Conservation (phyloP, 2,113 vertebrate genomes). For the Hiodon alosoides region DNA sequence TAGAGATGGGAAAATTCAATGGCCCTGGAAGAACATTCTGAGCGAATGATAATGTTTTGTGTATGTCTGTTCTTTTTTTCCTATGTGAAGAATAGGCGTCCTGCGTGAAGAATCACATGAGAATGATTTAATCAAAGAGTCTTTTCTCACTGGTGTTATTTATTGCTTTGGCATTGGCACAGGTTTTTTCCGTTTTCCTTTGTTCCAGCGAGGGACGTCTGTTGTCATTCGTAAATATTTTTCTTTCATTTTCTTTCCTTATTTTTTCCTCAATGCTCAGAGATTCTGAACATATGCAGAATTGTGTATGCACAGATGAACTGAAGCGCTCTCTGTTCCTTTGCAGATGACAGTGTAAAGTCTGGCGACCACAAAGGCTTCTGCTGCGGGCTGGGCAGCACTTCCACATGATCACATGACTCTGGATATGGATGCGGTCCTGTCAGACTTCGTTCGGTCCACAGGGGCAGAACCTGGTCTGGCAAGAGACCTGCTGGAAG, state of each 20-base stretch:
- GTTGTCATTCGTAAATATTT: too few species aligned
- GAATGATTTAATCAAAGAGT: too few species aligned
- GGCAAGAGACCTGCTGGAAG: slow-evolving; percentile 99
- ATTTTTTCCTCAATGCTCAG: not conserved
- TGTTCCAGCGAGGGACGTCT: too few species aligned
- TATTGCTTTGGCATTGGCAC: too few species aligned
- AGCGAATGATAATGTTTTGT: too few species aligned
- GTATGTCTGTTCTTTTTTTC: too few species aligned
- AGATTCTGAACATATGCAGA: not conserved
- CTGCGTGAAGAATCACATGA: too few species aligned
- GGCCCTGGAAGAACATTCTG: too few species aligned
- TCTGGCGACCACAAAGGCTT: slow-evolving; percentile 69
- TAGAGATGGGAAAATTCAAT: too few species aligned
- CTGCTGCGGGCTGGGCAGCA: slow-evolving; percentile 80
- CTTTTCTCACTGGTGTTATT: too few species aligned
- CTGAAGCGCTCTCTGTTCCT: not conserved
- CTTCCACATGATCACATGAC: slow-evolving; percentile 94
- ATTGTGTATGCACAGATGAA: not conserved
- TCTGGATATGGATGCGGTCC: slow-evolving; percentile 99
- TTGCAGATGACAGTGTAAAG: slow-evolving; percentile 88
- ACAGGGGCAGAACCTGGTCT: slow-evolving; percentile 99
- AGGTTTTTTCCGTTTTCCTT: too few species aligned
- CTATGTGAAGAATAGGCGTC: too few species aligned
- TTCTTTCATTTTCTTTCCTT: not conserved
- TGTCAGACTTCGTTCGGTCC: slow-evolving; percentile 99